phyloP scores from a whole-genome alignment of 2,797 vertebrate species.

The Serranus cabrilla region DNA sequence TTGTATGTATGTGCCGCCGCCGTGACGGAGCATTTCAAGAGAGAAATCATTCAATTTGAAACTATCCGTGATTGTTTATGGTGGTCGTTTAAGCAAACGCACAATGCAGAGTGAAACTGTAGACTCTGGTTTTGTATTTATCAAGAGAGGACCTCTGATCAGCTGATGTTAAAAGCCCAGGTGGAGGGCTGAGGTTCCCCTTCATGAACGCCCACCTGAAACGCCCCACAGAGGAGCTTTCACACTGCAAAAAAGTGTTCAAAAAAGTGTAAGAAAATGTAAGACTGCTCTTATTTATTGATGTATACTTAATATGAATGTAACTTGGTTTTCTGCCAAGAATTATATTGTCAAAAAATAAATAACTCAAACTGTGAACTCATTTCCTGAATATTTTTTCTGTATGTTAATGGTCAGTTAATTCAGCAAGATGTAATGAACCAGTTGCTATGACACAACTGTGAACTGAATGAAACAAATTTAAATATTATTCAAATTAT shows the following conservation, averaged over 20 bases:
- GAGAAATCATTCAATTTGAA: slow-evolving; percentile 54
- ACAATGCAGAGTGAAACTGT: slow-evolving; percentile 38
- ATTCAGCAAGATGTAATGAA: too few species aligned
- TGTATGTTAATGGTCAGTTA: too few species aligned
- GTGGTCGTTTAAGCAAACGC: slow-evolving; percentile 25
- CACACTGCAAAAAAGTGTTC: slow-evolving; percentile 32
- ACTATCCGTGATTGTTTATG: slow-evolving; percentile 36
- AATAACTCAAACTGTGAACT: not conserved
- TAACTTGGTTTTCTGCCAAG: not conserved
- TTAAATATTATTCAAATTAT: not conserved
- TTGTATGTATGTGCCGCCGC: slow-evolving; percentile 31
- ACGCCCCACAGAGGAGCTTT: slow-evolving; percentile 11
- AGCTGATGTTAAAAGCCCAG: slow-evolving; percentile 52
- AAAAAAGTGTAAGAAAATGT: too few species aligned
- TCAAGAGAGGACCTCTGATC: slow-evolving; percentile 42
- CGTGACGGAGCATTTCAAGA: slow-evolving; percentile 40
- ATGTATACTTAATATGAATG: too few species aligned
- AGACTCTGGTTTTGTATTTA: slow-evolving; percentile 41
- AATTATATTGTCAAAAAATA: not conserved
- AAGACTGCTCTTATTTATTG: too few species aligned
- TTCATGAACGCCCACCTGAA: slow-evolving; percentile 15
- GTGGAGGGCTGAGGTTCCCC: slow-evolving; percentile 26
- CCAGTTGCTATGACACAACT: not conserved
- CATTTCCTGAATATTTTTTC: not conserved
- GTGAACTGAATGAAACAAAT: not conserved